Evolutionary conservation across 37 sponge, comb jelly and placozoan species (phyloP), one percentile per base, ranked within the genome.

Genomic region (Hexactinellida sp.): DNA sequence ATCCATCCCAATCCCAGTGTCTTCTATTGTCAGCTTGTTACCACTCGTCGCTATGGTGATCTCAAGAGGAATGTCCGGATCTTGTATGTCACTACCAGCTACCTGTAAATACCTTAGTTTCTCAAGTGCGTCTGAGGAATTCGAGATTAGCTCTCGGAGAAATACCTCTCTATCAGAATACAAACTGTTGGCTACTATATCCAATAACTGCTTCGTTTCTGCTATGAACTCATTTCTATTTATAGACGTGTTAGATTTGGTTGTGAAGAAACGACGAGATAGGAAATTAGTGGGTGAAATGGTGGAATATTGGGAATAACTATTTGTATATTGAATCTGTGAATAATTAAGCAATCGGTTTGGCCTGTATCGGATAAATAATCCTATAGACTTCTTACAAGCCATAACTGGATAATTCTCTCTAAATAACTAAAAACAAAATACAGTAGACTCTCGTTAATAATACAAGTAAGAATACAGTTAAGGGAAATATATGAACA

Each of bases 91-190:
- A 9, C 84, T 87, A 0, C 90, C 90, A 71, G 54, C 84, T 34
- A 87, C 52, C 55, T 90, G 90, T 32, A 34, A 37, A 55, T 83
- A 84, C 34, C 90, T 13, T 38, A 90, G 82, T 38, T 87, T 90
- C 88, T 90, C 90, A 13, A 90, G 88, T 0, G 90, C 90, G 54
- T 90, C 90, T 1, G 90, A 88, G 21, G 88, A 88, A 37, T 90
- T 90, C 0, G 90, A 90, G 21, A 90, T 82, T 38, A 90, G 38
- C 38, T 90, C 90, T 19, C 90, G 37, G 10, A 90, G 47, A 38
- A 90, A 90, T 30, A 90, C 90, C 55, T 90, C 90, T 36, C 84
- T 86, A 30, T 90, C 90, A 19, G 90, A 90, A 82, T 90, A 90
- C 13, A 90, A 85, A 36, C 85, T 84, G 41, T 84, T 87, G 21